Evolutionary conservation across 2,888 invertebrate genomes (phyloP).

Genomic region (Sipha maydis): DNA sequence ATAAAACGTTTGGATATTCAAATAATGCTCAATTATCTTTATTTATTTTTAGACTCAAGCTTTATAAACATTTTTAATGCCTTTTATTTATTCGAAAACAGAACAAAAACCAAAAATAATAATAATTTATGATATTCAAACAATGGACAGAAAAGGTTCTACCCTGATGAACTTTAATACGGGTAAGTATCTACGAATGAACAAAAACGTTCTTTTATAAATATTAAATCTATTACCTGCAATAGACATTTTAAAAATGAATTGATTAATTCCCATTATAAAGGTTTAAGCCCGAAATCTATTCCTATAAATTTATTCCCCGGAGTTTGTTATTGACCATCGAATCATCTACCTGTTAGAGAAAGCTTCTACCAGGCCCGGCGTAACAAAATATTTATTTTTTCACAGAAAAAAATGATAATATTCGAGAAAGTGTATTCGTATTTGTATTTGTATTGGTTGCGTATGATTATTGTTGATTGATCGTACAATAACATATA

Average conservation of each 20-base stretch:
- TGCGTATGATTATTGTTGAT: no score
- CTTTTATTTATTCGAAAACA: neutral
- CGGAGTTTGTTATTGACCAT: neutral
- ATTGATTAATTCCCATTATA: neutral
- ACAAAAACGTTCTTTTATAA: neutral
- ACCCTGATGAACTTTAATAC: neutral
- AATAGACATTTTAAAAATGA: neutral
- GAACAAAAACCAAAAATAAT: neutral
- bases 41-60: neutral
- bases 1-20: neutral
- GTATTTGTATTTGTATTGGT: no score
- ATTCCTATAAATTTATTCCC: neutral
- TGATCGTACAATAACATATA: no score
- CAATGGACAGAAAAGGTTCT: neutral
- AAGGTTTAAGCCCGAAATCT: neutral
- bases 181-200: neutral
- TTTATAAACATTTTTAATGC: neutral
- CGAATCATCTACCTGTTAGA: neutral
- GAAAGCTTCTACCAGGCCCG: neutral
- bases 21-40: neutral
- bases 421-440: no score
- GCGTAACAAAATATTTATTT: neutral
- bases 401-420: no score
- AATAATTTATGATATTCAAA: neutral
- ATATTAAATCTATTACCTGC: neutral